phyloP scores from a whole-genome alignment of 2,888 invertebrate species.

The Stenchaetothrips biformis region DNA sequence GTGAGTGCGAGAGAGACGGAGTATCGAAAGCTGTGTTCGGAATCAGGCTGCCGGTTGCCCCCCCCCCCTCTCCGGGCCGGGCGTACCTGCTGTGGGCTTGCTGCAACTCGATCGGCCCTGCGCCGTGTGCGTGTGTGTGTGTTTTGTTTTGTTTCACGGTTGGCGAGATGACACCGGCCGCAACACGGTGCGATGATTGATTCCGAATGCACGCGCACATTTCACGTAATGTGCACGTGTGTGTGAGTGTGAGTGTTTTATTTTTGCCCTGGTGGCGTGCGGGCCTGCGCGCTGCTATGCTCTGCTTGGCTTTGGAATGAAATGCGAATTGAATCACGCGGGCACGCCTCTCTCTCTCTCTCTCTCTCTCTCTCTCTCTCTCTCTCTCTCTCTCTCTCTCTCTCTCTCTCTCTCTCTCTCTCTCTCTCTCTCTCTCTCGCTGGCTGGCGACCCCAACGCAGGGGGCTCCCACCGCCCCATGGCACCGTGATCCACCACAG shows the following conservation, averaged over 20 bases:
- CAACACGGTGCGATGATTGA: neutral
- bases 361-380: slow-evolving; percentile 1
- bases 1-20: no score
- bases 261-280: no score
- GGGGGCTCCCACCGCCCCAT: neutral
- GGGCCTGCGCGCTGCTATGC: neutral
- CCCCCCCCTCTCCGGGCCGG: no score
- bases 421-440: neutral
- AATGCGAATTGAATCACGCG: neutral
- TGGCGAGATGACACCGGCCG: neutral
- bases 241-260: no score
- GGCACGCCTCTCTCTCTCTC: neutral
- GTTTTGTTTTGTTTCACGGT: neutral
- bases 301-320: neutral
- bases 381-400: neutral
- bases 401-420: neutral
- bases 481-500: neutral
- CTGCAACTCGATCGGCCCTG: neutral
- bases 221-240: neutral
- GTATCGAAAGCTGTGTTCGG: no score
- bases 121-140: neutral
- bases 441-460: neutral
- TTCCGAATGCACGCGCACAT: slow-evolving; percentile 1
- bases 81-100: no score
- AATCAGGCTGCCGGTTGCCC: no score